Conservation (phyloP, 2,797 vertebrate genomes). For the Scyliorhinus canicula region DNA sequence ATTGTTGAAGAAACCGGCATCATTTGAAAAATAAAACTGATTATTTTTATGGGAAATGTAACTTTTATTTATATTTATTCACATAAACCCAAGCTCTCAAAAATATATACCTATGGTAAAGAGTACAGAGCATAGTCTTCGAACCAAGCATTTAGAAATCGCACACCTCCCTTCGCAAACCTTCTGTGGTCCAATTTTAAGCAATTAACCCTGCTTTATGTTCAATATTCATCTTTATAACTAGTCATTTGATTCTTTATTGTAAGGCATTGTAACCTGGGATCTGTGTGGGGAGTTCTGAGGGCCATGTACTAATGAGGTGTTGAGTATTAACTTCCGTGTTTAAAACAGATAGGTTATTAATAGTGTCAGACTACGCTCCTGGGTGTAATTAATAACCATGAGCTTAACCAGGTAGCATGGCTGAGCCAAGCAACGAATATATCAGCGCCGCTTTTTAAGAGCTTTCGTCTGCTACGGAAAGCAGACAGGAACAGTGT, state of each 20-base stretch:
- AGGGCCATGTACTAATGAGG: conserved; percentile 29
- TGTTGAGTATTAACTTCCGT: conserved; percentile 21
- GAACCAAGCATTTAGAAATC: conserved; percentile 7
- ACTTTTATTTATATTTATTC: background rate
- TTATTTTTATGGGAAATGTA: background rate
- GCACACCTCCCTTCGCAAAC: background rate
- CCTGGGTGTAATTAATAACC: conserved; percentile 16
- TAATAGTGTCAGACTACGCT: conserved; percentile 29
- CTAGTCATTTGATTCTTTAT: conserved; percentile 19
- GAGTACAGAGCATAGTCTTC: background rate
- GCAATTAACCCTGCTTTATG: background rate
- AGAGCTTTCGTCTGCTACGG: no score
- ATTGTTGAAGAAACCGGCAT: background rate
- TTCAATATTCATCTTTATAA: conserved; percentile 22
- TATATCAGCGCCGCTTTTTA: background rate
- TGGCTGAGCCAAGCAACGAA: background rate
- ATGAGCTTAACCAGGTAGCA: conserved; percentile 29
- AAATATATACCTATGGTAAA: background rate
- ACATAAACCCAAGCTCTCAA: background rate
- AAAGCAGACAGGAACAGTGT: background rate
- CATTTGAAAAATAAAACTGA: background rate
- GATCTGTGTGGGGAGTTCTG: conserved; percentile 25
- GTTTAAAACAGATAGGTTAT: conserved; percentile 31
- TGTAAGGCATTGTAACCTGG: background rate
- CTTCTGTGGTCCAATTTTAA: background rate